Evolutionary conservation across 2,797 vertebrate species (phyloP).

Genomic region (Sphaeramia orbicularis): DNA sequence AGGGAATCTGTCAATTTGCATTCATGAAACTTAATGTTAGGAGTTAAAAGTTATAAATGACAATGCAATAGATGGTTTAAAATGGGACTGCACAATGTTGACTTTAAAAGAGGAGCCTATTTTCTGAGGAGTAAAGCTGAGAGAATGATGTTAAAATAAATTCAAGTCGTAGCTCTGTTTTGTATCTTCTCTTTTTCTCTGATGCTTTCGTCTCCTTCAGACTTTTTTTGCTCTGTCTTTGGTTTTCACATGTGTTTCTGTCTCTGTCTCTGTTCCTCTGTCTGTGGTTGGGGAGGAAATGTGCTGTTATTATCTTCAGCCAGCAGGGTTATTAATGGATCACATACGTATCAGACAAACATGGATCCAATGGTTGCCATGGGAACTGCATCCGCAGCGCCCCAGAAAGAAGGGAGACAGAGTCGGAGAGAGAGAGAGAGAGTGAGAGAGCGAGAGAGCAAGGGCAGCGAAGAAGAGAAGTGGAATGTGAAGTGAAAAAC

Average conservation of each 20-base stretch:
- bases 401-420: slow-evolving; percentile 55
- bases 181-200: no score
- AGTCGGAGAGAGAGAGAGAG: not conserved
- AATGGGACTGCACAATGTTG: not conserved
- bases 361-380: slow-evolving; percentile 85
- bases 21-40: slow-evolving; percentile 8
- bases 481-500: slow-evolving; percentile 35
- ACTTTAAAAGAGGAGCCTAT: no score
- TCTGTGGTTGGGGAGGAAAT: slow-evolving; percentile 52
- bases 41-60: slow-evolving; percentile 37
- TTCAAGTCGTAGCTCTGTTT: no score
- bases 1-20: slow-evolving; percentile 5
- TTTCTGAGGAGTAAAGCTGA: no score
- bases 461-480: slow-evolving; percentile 2
- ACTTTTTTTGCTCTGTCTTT: no score
- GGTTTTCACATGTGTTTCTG: no score
- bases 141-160: no score
- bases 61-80: slow-evolving; percentile 12
- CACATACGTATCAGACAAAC: slow-evolving; percentile 79
- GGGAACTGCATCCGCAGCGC: slow-evolving; percentile 88
- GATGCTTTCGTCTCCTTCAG: no score
- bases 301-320: slow-evolving; percentile 76
- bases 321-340: slow-evolving; percentile 82
- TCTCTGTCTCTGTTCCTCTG: slow-evolving; percentile 15
- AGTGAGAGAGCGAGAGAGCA: not conserved